Conservation (phyloP, 1,140 invertebrate species). For the Lethocerus indicus region DNA sequence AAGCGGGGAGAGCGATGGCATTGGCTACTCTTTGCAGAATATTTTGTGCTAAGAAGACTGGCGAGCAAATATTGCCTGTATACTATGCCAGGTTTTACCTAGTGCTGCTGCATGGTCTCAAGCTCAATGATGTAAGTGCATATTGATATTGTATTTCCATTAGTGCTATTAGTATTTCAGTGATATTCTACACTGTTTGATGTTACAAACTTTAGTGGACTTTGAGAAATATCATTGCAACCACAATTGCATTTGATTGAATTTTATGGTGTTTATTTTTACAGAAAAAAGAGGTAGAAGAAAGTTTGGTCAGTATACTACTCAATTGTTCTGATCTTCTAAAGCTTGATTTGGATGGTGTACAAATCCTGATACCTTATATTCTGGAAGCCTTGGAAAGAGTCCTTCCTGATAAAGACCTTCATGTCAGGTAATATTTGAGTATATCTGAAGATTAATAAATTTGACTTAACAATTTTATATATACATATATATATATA, state of each 20-base stretch:
- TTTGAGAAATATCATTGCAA: too few relatives aligned
- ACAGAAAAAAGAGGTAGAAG: constrained; percentile 40
- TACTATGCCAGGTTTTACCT: constrained; percentile 92
- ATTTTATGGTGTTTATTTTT: constrained; percentile 2
- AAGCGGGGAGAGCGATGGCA: constrained; percentile 83
- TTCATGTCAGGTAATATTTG: constrained; percentile 28
- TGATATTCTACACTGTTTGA: too few relatives aligned
- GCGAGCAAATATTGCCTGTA: constrained; percentile 83
- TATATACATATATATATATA: too few relatives aligned
- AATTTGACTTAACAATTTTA: too few relatives aligned
- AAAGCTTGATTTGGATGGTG: constrained; percentile 82
- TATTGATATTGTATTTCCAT: not conserved
- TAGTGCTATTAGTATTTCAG: too few relatives aligned
- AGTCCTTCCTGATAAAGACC: constrained; percentile 61
- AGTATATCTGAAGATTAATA: not conserved
- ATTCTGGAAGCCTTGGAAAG: constrained; percentile 78
- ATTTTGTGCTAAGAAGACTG: constrained; percentile 90
- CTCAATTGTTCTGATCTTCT: constrained; percentile 66
- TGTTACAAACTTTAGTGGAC: too few relatives aligned
- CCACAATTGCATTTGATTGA: too few relatives aligned
- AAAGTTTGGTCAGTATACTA: constrained; percentile 59
- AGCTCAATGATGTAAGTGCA: constrained; percentile 33
- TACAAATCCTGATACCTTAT: constrained; percentile 76
- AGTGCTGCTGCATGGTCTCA: constrained; percentile 73
- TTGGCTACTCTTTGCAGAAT: constrained; percentile 87